Base-by-base conservation (phyloP, 2,888 invertebrate species). In the Apoda limacodes region DNA sequence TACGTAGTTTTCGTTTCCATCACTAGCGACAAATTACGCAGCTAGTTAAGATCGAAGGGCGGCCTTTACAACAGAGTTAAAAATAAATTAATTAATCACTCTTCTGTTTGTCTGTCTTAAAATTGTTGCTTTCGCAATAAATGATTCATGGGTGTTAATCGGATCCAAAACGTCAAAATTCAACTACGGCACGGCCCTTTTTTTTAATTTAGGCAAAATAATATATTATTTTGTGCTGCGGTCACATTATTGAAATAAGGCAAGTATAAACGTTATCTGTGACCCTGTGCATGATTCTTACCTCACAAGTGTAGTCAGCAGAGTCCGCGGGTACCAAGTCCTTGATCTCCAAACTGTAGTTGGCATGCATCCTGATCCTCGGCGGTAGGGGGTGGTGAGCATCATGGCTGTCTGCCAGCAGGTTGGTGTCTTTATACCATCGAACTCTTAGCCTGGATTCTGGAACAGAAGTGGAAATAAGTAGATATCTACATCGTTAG, bases 291-390 rank as follows among this genome's bases (percentile, higher is more conserved):
- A 9, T 13, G 9, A 9, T 5, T 12, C 37, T 59, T 37, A 83
- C 86, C 70, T 88, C 87, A 43, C 89, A 89, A 5, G 83, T 84
- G 46, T 89, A 89, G 42, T 85, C 82, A 1, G 87, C 89, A 0
- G 86, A 85, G 46, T 89, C 89, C 6, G 62, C 55, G 0, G 85
- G 76, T 13, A 74, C 63, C 7, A 89, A 70, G 2, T 60, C 55
- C 3, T 80, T 70, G 3, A 89, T 76, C 60, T 90, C 87, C 31
- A 92, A 67, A 34, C 90, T 91, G 52, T 87, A 87, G 67, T 92
- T 91, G 32, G 82, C 60, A 72, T 86, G 86, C 58, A 92, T 76
- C 38, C 80, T 74, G 24, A 88, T 70, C 13, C 88, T 72, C 13
- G 84, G 80, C 1, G 86, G 85, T 11, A 82, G 56, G 7, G 67